phyloP scores from a whole-genome alignment of 2,888 invertebrate species.

The Zaprionus lineosus region DNA sequence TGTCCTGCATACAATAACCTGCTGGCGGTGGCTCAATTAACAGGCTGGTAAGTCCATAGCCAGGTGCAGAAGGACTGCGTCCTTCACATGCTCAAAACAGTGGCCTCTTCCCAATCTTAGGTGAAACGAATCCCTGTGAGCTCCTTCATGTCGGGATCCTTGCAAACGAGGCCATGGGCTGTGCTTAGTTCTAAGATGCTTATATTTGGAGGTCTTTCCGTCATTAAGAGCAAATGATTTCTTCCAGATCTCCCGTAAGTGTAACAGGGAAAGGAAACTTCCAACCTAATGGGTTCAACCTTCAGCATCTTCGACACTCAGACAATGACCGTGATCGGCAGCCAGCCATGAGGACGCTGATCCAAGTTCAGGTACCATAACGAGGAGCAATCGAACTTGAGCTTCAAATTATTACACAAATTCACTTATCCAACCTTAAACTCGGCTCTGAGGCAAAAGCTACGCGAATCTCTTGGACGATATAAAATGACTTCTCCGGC shows the following conservation, averaged over 20 bases:
- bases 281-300: slow-evolving; percentile 45
- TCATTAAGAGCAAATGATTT: slow-evolving; percentile 19
- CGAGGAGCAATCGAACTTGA: slow-evolving; percentile 55
- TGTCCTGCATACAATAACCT: slow-evolving; percentile 49
- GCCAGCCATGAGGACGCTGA: slow-evolving; percentile 64
- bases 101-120: slow-evolving; percentile 24
- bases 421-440: no score
- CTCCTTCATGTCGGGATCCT: no score
- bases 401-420: no score
- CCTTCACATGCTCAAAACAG: slow-evolving; percentile 38
- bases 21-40: slow-evolving; percentile 33
- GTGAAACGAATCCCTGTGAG: no score
- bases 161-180: slow-evolving; percentile 53
- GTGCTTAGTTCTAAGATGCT: slow-evolving; percentile 54
- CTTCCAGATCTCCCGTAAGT: slow-evolving; percentile 29
- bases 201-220: slow-evolving; percentile 45
- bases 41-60: slow-evolving; percentile 28
- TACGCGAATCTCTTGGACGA: no score
- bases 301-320: slow-evolving; percentile 44
- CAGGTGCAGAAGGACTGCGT: slow-evolving; percentile 46
- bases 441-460: no score
- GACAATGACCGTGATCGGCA: slow-evolving; percentile 55
- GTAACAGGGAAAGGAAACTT: slow-evolving; percentile 53
- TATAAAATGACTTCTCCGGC: no score
- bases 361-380: slow-evolving; percentile 60